These are phyloP conservation scores for Cyprinodon tularosa DNA, from an alignment of 2,113 vertebrate genomes.

Conservation along the genomic window DNA sequence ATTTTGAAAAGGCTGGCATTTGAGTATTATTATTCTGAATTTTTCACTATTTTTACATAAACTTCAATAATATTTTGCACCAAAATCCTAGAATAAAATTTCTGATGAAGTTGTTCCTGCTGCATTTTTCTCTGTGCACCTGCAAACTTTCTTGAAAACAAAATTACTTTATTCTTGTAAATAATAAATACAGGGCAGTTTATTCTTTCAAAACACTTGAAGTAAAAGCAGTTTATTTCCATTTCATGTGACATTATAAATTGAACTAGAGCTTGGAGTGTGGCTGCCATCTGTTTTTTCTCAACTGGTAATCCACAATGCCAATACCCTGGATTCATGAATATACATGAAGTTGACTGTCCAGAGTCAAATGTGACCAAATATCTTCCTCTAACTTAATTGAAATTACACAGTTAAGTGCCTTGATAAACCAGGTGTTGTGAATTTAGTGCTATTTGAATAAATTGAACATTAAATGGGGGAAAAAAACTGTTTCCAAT, in stretches of 20 bases:
- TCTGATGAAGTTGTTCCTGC: no score
- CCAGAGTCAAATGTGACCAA: conserved; percentile 9
- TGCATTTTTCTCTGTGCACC: no score
- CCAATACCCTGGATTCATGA: conserved; percentile 46
- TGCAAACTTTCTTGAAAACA: background rate
- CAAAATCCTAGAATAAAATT: background rate
- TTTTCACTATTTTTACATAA: no score
- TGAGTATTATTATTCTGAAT: no score
- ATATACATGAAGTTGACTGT: conserved; percentile 48
- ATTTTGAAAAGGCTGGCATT: no score
- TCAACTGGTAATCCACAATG: conserved; percentile 35
- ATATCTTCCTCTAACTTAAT: no score
- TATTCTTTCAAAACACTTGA: background rate
- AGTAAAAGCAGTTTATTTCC: conserved; percentile 42
- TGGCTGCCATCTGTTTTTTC: conserved; percentile 62
- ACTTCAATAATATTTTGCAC: background rate
- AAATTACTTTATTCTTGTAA: conserved; percentile 19
- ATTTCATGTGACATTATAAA: conserved; percentile 28
- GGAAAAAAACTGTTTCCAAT: background rate
- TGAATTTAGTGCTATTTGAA: no score
- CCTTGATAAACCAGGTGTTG: no score
- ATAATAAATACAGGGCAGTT: conserved; percentile 36
- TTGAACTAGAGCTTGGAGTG: conserved; percentile 35
- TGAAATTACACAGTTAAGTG: no score
- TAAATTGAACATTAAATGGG: no score